phyloP scores from a whole-genome alignment of 1,140 invertebrate genomes.

The Lanistes nyassanus region DNA sequence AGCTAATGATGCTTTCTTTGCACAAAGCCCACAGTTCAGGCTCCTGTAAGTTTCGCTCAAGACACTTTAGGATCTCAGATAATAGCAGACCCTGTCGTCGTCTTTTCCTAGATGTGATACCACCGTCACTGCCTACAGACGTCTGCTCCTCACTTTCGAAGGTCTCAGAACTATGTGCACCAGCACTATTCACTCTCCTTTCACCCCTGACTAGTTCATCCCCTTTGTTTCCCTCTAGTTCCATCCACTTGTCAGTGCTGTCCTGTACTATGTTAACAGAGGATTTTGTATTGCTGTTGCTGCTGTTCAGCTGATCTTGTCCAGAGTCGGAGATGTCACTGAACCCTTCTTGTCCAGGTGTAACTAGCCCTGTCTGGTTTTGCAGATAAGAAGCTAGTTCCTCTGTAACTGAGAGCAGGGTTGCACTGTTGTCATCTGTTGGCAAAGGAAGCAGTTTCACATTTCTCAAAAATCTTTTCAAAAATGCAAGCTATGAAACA shows the following conservation, averaged over 20 bases:
- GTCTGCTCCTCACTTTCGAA: not conserved
- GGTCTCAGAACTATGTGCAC: not conserved
- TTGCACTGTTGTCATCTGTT: not conserved
- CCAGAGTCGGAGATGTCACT: conserved; percentile 12
- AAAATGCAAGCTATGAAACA: too few relatives aligned
- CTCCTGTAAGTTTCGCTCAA: conserved; percentile 47
- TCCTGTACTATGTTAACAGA: too few relatives aligned
- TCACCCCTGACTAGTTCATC: too few relatives aligned
- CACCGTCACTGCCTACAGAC: conserved; percentile 3
- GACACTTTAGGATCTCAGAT: conserved; percentile 39
- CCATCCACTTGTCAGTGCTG: too few relatives aligned
- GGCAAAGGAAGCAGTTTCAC: too few relatives aligned
- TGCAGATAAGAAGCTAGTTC: conserved; percentile 27
- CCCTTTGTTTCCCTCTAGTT: too few relatives aligned
- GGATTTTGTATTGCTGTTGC: not conserved
- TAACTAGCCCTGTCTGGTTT: conserved; percentile 26
- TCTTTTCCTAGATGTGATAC: not conserved
- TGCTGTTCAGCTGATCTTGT: not conserved
- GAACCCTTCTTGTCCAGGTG: conserved; percentile 2
- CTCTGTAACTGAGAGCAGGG: conserved; percentile 18
- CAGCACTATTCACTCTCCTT: too few relatives aligned
- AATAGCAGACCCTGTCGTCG: conserved; percentile 46
- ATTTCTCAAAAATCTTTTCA: too few relatives aligned
- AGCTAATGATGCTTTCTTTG: conserved; percentile 48
- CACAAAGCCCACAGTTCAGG: conserved; percentile 59